Evolutionary conservation across 1,140 invertebrate genomes (phyloP).

Genomic region (Drosophila tani): DNA sequence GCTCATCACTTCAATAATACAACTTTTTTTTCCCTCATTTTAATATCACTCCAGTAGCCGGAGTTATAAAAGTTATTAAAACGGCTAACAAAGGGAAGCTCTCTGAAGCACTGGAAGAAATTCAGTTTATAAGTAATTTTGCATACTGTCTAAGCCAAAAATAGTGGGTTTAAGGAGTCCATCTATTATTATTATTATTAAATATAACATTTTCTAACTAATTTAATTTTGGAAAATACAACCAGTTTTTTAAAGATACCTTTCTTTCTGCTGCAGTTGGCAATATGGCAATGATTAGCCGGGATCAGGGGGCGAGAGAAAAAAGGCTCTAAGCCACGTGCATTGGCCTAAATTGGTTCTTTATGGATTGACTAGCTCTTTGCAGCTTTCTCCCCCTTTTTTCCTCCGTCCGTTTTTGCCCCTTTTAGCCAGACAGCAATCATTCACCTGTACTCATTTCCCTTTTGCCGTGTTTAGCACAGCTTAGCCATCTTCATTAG

Average conservation of each 20-base stretch:
- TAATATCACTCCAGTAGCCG: constrained; percentile 11
- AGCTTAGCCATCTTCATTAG: constrained; percentile 73
- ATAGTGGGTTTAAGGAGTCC: accelerated
- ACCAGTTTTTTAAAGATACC: neutral
- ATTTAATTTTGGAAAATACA: neutral
- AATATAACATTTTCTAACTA: no score
- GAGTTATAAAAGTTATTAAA: constrained; percentile 78
- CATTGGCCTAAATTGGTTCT: constrained; percentile 54
- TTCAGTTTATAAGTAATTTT: no score
- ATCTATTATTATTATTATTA: neutral
- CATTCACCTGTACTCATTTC: constrained; percentile 38
- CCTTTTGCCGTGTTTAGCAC: constrained; percentile 36
- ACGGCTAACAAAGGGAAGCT: constrained; percentile 41
- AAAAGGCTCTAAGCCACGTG: constrained; percentile 32
- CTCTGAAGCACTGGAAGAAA: constrained; percentile 13
- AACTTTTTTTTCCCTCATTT: constrained; percentile 30
- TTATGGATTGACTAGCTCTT: constrained; percentile 19
- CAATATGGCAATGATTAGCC: constrained; percentile 72
- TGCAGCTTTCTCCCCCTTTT: neutral
- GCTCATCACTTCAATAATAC: constrained; percentile 73
- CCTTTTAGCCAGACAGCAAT: constrained; percentile 53
- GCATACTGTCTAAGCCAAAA: neutral
- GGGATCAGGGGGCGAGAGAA: constrained; percentile 5
- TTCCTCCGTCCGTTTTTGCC: constrained; percentile 7
- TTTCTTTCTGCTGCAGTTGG: constrained; percentile 12